phyloP scores from a whole-genome alignment of 37 sponge, comb jelly and placozoan species.

The Hormiphora californensis region DNA sequence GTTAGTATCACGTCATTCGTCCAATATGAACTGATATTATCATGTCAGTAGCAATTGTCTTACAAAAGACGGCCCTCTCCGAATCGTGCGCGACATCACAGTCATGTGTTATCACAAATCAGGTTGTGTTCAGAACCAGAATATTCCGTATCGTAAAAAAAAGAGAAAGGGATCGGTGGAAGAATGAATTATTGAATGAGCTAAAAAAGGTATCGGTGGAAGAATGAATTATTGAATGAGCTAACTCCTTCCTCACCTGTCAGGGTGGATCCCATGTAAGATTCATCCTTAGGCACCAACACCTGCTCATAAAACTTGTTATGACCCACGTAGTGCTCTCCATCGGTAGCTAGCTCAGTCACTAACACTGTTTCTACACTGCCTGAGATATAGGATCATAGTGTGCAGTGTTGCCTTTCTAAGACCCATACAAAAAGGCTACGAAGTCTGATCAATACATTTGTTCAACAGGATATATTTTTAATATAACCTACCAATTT shows the following conservation, averaged over 20 bases:
- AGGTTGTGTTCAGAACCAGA: too few species aligned
- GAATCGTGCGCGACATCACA: constrained; percentile 61
- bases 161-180: neutral
- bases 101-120: too few species aligned
- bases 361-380: constrained; percentile 64
- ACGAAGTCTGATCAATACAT: neutral
- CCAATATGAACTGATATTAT: too few species aligned
- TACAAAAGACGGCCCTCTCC: too few species aligned
- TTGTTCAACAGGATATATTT: too few species aligned
- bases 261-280: constrained; percentile 59
- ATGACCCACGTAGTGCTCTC: constrained; percentile 77
- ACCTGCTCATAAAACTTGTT: constrained; percentile 94
- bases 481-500: neutral
- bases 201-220: neutral
- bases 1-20: too few species aligned
- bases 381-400: constrained; percentile 55
- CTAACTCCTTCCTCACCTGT: too few species aligned
- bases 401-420: too few species aligned
- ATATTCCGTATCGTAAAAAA: too few species aligned
- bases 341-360: constrained; percentile 84
- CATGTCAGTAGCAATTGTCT: too few species aligned
- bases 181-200: too few species aligned
- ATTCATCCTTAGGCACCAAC: constrained; percentile 62
- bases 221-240: too few species aligned
- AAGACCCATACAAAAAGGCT: neutral